phyloP scores from a whole-genome alignment of 1,140 invertebrate genomes.

The Hesperophylax magnus region DNA sequence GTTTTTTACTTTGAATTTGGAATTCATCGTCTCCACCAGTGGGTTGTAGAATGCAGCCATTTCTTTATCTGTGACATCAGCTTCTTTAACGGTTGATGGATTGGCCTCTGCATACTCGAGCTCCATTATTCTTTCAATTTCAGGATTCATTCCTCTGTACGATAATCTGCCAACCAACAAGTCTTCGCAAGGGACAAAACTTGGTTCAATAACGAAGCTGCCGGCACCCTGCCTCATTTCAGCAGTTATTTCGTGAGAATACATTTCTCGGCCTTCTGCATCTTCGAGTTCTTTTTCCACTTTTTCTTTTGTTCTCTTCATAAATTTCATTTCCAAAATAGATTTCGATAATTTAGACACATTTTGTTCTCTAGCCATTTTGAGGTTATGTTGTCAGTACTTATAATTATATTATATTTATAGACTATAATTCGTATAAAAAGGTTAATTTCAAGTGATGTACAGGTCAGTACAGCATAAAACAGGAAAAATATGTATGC shows the following conservation, averaged over 20 bases:
- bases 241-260: slow-evolving; percentile 76
- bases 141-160: slow-evolving; percentile 91
- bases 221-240: slow-evolving; percentile 73
- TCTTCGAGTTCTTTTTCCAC: slow-evolving; percentile 82
- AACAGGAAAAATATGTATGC: too few relatives aligned
- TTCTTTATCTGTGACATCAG: slow-evolving; percentile 79
- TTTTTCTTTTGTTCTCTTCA: slow-evolving; percentile 90
- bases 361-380: slow-evolving; percentile 48
- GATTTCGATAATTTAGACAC: slow-evolving; percentile 74
- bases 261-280: slow-evolving; percentile 77
- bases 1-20: slow-evolving; percentile 46
- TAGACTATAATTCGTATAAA: too few relatives aligned
- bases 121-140: slow-evolving; percentile 85
- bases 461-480: too few relatives aligned
- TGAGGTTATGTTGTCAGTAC: slow-evolving; percentile 23
- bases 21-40: slow-evolving; percentile 45
- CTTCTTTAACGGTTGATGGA: slow-evolving; percentile 52
- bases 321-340: slow-evolving; percentile 88
- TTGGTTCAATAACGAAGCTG: slow-evolving; percentile 82
- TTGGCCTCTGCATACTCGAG: slow-evolving; percentile 61
- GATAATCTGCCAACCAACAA: slow-evolving; percentile 86
- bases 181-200: slow-evolving; percentile 81
- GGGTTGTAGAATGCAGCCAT: slow-evolving; percentile 71
- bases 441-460: too few relatives aligned
- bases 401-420: too few relatives aligned